Conservation (phyloP, 1,140 invertebrate species). For the Drosophila mayri region DNA sequence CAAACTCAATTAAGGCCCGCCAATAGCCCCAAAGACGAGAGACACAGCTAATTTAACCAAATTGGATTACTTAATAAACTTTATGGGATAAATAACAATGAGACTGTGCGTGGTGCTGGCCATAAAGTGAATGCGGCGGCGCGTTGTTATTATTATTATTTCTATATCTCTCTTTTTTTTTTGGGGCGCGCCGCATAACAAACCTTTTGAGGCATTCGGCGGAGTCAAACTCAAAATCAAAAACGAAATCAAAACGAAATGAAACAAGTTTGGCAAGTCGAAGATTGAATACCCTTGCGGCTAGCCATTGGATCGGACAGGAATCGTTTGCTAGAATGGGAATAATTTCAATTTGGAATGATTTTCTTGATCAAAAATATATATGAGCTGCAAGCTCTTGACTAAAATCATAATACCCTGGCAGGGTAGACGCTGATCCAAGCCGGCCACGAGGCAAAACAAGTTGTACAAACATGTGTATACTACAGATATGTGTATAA, state of each 20-base stretch:
- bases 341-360: background rate
- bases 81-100: conserved; percentile 81
- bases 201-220: conserved; percentile 77
- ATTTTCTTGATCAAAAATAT: background rate
- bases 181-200: conserved; percentile 74
- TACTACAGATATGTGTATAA: conserved; percentile 52
- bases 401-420: background rate
- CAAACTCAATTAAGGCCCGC: conserved; percentile 74
- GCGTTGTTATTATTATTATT: conserved; percentile 59
- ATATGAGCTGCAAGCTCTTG: background rate
- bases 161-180: conserved; percentile 38
- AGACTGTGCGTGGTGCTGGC: conserved; percentile 59
- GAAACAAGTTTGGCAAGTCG: background rate
- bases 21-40: conserved; percentile 19
- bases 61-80: conserved; percentile 85
- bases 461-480: conserved; percentile 67
- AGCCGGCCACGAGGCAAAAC: conserved; percentile 70
- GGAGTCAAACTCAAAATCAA: conserved; percentile 37
- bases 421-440: conserved; percentile 8
- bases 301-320: no score
- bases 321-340: background rate
- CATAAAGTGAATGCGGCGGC: conserved; percentile 69
- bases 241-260: conserved; percentile 56
- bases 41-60: conserved; percentile 82
- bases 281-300: background rate